Evolutionary conservation across 1,140 invertebrate species (phyloP), one percentile per base, ranked within the genome.

Genomic region (Diprion similis): DNA sequence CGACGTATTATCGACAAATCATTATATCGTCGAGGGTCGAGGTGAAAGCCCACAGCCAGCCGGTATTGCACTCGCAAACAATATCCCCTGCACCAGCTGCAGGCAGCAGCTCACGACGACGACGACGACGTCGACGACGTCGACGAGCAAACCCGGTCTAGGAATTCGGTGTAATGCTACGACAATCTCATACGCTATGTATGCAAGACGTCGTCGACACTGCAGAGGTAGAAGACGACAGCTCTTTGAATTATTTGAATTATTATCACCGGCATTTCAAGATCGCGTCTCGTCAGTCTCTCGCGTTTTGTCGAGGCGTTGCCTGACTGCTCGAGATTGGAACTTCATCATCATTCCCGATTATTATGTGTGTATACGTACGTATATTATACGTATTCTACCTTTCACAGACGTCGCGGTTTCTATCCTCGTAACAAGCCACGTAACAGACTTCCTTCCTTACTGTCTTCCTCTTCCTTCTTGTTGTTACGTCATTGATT

Each of bases 231-330:
- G 6, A 0, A 37, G 24, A 37, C 24, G 51, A 59, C 51, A 9
- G 51, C 51, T 59, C 51, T 59, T 59, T 59, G 51, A 59, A 59
- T 59, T 13, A 59, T 59, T 59, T 59, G 51, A 59, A 59, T 59
- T 13, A 59, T 59, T 9, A 59, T 59, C 11, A 13, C 51, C 6
- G 51, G 51, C 7, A 59, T 59, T 59, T 59, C 24, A 37, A 37
- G 6, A 37, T 37, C 24, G 24, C 24, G 24, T 3, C 24, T 37
- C 6, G 24, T 37, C 24, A 37, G 24, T 37, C 24, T 37, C 24
- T 37, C 24, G 0, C 24, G 24, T 37, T 37, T 37, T 37, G 24
- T 4, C 24, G 24, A 37, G 1, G 24, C 24, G 24, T 37, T 37
- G 24, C 24, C 24, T 37, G 24, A 37, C 24, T 37, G 24, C 24